Percentiles rank a stretch among this genome's conserved stretches.
These are phyloP conservation scores for Indicator maculatus DNA, from an alignment of 2,113 vertebrate genomes.

Conservation along the genomic window DNA sequence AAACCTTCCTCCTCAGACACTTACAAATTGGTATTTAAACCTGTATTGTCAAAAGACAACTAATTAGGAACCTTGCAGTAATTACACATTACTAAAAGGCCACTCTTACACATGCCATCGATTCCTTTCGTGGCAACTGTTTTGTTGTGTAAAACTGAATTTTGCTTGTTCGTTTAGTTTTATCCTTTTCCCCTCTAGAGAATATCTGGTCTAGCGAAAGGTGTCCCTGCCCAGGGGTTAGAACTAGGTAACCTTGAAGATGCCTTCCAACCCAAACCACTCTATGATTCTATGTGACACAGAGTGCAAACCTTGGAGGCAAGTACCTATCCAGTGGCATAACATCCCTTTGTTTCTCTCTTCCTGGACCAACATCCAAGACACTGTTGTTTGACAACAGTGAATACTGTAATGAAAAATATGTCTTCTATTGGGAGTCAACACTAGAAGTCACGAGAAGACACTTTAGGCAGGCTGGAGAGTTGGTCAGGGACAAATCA, in stretches of 20 bases:
- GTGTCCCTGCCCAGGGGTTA: too few relatives aligned
- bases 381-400: neutral
- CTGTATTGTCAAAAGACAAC: neutral
- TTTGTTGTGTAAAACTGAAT: neutral
- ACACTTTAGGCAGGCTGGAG: too few relatives aligned
- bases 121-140: neutral
- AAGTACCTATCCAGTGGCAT: neutral
- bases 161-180: constrained; percentile 9
- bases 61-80: constrained; percentile 42
- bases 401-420: neutral
- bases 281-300: neutral
- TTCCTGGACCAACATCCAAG: neutral
- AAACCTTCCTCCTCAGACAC: neutral
- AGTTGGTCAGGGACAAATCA: too few relatives aligned
- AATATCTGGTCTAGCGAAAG: neutral
- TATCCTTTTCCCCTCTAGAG: neutral
- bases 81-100: constrained; percentile 19
- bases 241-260: too few relatives aligned
- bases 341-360: neutral
- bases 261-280: too few relatives aligned
- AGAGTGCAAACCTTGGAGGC: neutral
- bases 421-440: neutral
- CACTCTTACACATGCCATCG: neutral
- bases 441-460: neutral
- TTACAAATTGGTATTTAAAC: constrained; percentile 28